phyloP scores from a whole-genome alignment of 2,797 vertebrate genomes.

The Propithecus deckenii region DNA sequence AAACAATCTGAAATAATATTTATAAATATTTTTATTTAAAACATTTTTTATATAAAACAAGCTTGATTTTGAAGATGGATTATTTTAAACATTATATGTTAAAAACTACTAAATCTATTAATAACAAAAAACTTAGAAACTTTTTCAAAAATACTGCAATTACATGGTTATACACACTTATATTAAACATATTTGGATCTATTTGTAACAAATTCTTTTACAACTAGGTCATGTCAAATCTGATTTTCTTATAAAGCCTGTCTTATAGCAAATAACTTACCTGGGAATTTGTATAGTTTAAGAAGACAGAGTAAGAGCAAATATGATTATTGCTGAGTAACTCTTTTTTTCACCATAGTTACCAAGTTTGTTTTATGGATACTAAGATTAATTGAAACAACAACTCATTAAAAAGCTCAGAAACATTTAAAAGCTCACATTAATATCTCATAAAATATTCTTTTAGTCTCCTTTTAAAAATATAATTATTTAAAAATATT shows the following conservation, averaged over 20 bases:
- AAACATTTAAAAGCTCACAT: conserved; percentile 35
- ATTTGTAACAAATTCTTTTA: neutral
- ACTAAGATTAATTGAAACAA: neutral
- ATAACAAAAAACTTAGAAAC: conserved; percentile 5
- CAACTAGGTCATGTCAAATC: neutral
- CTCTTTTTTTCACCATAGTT: neutral
- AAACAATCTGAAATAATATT: conserved; percentile 34
- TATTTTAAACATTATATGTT: conserved; percentile 29
- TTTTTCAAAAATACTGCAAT: neutral
- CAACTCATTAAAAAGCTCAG: neutral
- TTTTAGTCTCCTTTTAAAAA: neutral
- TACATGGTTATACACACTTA: neutral
- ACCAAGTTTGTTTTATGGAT: neutral
- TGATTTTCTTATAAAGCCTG: conserved; percentile 20
- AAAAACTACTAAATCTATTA: conserved; percentile 18
- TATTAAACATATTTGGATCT: neutral
- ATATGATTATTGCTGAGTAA: neutral
- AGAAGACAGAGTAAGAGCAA: neutral
- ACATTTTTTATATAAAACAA: conserved; percentile 32
- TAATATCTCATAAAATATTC: neutral
- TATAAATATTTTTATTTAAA: conserved; percentile 22
- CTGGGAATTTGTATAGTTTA: neutral
- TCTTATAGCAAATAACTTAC: neutral
- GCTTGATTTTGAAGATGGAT: neutral
- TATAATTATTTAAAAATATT: neutral